Evolutionary conservation across 2,113 vertebrate species (phyloP).

Genomic region (Gymnarchus niloticus): DNA sequence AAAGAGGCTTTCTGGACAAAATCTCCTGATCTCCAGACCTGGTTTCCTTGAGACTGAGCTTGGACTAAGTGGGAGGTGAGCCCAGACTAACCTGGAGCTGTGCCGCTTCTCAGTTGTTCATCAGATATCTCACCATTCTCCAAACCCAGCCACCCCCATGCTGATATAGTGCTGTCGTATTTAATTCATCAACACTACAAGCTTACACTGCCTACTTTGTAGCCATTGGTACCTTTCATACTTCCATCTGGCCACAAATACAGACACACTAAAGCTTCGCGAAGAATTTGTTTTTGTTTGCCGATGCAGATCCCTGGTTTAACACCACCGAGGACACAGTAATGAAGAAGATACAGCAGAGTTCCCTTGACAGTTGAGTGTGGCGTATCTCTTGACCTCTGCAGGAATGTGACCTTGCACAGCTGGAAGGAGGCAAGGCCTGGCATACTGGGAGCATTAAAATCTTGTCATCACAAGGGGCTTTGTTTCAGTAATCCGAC

Average conservation of each 20-base stretch:
- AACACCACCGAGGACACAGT: not conserved
- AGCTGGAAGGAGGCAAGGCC: not conserved
- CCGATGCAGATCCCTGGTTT: not conserved
- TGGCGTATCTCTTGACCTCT: not conserved
- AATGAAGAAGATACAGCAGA: not conserved
- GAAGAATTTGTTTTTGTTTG: not conserved
- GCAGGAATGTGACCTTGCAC: not conserved
- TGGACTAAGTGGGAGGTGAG: not conserved
- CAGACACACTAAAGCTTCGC: not conserved
- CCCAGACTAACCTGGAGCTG: not conserved
- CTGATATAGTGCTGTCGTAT: not conserved
- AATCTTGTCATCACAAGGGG: not conserved
- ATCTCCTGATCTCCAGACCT: not conserved
- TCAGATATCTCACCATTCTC: slow-evolving; percentile 41
- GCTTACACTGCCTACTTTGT: not conserved
- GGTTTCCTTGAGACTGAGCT: not conserved
- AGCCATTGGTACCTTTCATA: not conserved
- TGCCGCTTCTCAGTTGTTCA: slow-evolving; percentile 39
- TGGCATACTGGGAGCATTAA: not conserved
- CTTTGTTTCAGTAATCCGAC: not conserved
- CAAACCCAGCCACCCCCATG: slow-evolving; percentile 7
- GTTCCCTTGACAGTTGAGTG: not conserved
- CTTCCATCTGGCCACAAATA: not conserved
- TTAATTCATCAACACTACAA: not conserved
- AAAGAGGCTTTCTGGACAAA: not conserved